Conservation (phyloP, 1,140 invertebrate species). For the Fopius arisanus region DNA sequence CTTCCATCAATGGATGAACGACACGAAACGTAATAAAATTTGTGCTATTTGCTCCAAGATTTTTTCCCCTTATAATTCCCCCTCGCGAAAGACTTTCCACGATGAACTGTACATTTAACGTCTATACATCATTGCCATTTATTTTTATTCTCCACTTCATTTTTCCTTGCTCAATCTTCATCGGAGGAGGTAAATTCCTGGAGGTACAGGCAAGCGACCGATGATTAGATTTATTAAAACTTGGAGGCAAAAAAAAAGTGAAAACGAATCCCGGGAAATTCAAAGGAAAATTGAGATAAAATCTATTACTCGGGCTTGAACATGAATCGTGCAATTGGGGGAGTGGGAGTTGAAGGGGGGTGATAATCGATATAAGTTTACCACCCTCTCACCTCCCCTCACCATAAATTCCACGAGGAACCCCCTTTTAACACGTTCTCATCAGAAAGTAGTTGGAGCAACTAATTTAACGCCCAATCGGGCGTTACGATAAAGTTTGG, state of each 20-base stretch:
- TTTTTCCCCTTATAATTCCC: background rate
- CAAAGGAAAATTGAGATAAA: background rate
- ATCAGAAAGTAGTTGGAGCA: constrained; percentile 33
- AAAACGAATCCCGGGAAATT: background rate
- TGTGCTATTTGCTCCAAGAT: background rate
- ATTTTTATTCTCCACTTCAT: background rate
- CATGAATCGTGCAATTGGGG: background rate
- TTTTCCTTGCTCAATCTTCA: background rate
- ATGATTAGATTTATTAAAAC: background rate
- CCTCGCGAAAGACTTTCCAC: background rate
- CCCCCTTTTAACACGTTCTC: constrained; percentile 28
- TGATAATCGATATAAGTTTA: constrained; percentile 14
- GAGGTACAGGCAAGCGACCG: background rate
- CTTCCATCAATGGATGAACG: background rate
- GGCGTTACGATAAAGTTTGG: constrained; percentile 38
- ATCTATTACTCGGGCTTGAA: background rate
- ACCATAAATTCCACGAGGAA: too few species aligned
- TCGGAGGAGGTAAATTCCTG: background rate
- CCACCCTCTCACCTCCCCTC: background rate
- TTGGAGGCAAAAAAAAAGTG: background rate
- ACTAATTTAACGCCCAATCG: constrained; percentile 42
- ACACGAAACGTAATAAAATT: background rate
- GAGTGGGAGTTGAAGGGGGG: background rate
- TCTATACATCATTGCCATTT: constrained; percentile 3
- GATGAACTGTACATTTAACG: background rate